Conservation (phyloP, 2,888 invertebrate genomes). For the Agrenia bidenticulata region DNA sequence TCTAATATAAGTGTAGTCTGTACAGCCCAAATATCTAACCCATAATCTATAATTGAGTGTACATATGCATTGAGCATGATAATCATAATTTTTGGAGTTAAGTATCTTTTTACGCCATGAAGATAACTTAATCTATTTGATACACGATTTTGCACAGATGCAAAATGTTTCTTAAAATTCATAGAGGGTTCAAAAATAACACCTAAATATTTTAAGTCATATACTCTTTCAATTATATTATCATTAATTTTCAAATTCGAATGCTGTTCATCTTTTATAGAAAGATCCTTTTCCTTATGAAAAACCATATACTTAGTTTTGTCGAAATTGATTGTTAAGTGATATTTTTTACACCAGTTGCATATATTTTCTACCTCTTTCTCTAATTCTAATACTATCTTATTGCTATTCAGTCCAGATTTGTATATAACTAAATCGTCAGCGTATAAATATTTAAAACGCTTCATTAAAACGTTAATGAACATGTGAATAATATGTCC, state of each 20-base stretch:
- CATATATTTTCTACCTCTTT: not conserved
- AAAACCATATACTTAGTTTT: conserved; percentile 26
- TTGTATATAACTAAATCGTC: conserved; percentile 30
- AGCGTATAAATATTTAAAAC: no score
- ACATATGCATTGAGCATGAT: conserved; percentile 18
- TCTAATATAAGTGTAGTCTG: no score
- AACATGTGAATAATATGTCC: no score
- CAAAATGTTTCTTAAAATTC: conserved; percentile 6
- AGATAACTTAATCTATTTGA: conserved; percentile 12
- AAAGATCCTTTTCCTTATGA: conserved; percentile 11
- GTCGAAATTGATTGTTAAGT: conserved; percentile 13
- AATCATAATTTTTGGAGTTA: not conserved
- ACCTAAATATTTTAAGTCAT: conserved; percentile 11
- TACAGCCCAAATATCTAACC: conserved; percentile 20
- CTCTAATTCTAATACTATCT: not conserved
- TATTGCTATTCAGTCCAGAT: not conserved
- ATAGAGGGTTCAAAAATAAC: conserved; percentile 3
- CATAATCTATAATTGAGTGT: no score
- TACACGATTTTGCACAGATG: not conserved
- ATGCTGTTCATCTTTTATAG: not conserved
- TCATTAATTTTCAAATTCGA: not conserved
- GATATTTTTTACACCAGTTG: conserved; percentile 16
- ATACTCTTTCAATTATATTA: conserved; percentile 1
- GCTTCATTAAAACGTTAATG: no score
- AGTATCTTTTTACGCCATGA: conserved; percentile 18